Percentiles rank a stretch among this genome's conserved stretches.
phyloP scores from a whole-genome alignment of 2,113 vertebrate species.

The Onychostoma macrolepis region DNA sequence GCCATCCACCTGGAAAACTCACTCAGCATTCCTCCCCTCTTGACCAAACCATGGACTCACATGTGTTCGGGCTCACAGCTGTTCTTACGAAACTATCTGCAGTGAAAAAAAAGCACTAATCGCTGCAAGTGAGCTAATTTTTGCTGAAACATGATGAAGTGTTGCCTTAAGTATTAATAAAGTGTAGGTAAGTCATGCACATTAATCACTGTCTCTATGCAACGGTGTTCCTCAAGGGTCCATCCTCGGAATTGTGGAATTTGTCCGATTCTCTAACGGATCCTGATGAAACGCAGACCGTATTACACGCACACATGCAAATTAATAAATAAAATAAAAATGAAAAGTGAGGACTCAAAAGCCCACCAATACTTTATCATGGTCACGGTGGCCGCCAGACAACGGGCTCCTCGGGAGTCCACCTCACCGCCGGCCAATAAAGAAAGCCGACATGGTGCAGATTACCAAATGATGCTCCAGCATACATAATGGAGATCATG shows the following conservation, averaged over 20 bases:
- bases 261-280: background rate
- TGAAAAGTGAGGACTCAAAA: conserved; percentile 24
- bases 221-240: background rate
- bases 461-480: conserved; percentile 31
- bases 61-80: conserved; percentile 18
- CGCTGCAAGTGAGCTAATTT: conserved; percentile 6
- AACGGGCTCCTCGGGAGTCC: background rate
- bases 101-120: background rate
- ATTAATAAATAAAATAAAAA: conserved; percentile 36
- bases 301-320: background rate
- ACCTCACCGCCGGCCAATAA: conserved; percentile 33
- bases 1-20: conserved; percentile 12
- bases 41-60: background rate
- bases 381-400: conserved; percentile 19
- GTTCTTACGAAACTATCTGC: conserved; percentile 3
- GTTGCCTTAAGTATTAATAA: conserved; percentile 41
- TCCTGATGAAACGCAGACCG: background rate
- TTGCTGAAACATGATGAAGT: conserved; percentile 21
- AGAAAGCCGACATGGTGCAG: conserved; percentile 14
- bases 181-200: conserved; percentile 30
- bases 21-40: conserved; percentile 9
- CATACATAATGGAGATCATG: conserved; percentile 44
- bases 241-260: background rate
- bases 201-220: conserved; percentile 39
- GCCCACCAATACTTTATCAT: conserved; percentile 24